Evolutionary conservation across 2,797 vertebrate species (phyloP), one percentile per base, ranked within the genome.

Genomic region (Clarias fuscus): DNA sequence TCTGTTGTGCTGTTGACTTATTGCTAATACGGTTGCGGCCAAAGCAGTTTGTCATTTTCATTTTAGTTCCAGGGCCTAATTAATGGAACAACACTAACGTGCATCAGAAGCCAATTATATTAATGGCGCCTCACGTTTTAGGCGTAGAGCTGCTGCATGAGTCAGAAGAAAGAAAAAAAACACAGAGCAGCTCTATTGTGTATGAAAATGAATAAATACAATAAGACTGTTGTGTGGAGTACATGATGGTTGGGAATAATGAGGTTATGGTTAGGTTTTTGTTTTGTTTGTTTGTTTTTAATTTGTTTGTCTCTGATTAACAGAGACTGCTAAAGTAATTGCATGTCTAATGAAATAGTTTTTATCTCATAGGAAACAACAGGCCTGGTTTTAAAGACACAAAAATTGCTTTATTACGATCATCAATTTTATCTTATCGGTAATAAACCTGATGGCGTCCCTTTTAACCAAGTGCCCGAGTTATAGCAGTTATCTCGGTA

Each of bases 71-170:
- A n/a, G 43, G 70, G 56, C 37, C 75, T 83, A 86, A 88, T 86
- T 86, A 88, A 85, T 71, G 86, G 68, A 72, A 77, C 80, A 82
- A 62, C 37, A 75, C 62, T 43, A 79, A 73, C 83, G n/a, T 86
- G 62, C 82, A 78, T 82, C 30, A 58, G 67, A 85, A 86, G 76
- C 75, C 71, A 82, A 85, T 87, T 88, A 85, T 43, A 85, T 77
- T 85, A 90, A 88, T 80, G 77, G 76, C 15, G 20, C 71, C 77
- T 81, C 53, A 27, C 61, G 71, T 77, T 59, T 59, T 33, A 83
- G 61, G 48, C 48, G 4, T 30, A 70, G 73, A 18, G 37, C 17
- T 76, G 80, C 62, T 78, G 73, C 73, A 83, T 84, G 40, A 64
- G 37, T 79, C 17, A 53, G 27, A 22, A 48, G 2, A 48, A 48